Evolutionary conservation across 2,888 invertebrate species (phyloP).

Genomic region (Caenorhabditis sp.): DNA sequence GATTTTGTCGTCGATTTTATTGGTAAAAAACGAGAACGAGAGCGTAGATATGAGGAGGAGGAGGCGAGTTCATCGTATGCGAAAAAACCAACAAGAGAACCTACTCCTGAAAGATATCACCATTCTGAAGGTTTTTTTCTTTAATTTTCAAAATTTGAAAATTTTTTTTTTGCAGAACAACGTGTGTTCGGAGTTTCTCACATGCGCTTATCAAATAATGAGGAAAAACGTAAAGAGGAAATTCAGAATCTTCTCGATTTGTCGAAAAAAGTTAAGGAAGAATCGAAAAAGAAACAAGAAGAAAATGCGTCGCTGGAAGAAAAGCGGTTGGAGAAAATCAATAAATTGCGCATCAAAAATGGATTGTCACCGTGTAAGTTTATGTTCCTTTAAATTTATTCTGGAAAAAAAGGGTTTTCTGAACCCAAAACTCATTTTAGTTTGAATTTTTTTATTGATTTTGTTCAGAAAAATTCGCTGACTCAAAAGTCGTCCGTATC

Average conservation of each 20-base stretch:
- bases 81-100: slow-evolving; percentile 14
- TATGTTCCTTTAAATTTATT: too few species aligned
- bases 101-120: slow-evolving; percentile 55
- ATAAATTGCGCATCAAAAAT: slow-evolving; percentile 10
- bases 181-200: slow-evolving; percentile 64
- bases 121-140: slow-evolving; percentile 42
- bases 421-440: neutral
- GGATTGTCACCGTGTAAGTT: slow-evolving; percentile 24
- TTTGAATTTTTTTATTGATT: neutral
- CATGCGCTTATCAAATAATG: slow-evolving; percentile 51
- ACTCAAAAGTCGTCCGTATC: too few species aligned
- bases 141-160: neutral
- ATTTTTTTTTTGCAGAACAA: slow-evolving; percentile 46
- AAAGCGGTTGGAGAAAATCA: slow-evolving; percentile 15
- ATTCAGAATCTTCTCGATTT: slow-evolving; percentile 50
- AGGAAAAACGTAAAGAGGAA: slow-evolving; percentile 52
- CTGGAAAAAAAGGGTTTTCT: neutral
- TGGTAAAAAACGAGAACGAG: slow-evolving; percentile 48
- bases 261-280: slow-evolving; percentile 47
- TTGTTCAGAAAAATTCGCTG: too few species aligned
- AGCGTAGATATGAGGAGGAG: slow-evolving; percentile 31
- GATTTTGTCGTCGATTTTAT: slow-evolving; percentile 56
- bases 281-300: slow-evolving; percentile 34
- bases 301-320: slow-evolving; percentile 11
- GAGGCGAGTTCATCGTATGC: slow-evolving; percentile 12